Evolutionary conservation across 1,140 invertebrate species (phyloP).

Genomic region (Drosophila kanapiae): DNA sequence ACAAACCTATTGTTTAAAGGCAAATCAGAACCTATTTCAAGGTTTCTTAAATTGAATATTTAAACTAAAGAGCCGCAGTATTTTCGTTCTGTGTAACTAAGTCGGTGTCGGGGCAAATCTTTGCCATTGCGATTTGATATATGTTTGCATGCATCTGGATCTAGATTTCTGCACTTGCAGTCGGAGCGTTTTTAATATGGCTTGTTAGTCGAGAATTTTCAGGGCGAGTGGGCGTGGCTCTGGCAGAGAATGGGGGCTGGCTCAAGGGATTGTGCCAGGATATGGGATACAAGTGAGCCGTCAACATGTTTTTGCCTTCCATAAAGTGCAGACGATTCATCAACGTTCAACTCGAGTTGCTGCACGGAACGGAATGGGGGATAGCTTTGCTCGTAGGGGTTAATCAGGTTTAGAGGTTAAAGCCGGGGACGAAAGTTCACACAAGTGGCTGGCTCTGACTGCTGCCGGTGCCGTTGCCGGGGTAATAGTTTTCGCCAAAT

Average conservation of each 20-base stretch:
- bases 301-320: slow-evolving; percentile 72
- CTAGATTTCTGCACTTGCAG: slow-evolving; percentile 41
- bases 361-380: slow-evolving; percentile 2
- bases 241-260: neutral
- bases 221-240: slow-evolving; percentile 41
- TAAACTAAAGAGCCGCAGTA: neutral
- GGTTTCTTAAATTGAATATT: neutral
- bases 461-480: neutral
- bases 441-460: slow-evolving; percentile 5
- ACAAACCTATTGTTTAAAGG: neutral
- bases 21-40: neutral
- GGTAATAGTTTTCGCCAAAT: slow-evolving; percentile 10
- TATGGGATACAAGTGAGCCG: slow-evolving; percentile 47
- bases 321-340: slow-evolving; percentile 79
- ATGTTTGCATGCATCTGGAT: slow-evolving; percentile 50
- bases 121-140: slow-evolving; percentile 61
- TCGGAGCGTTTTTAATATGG: slow-evolving; percentile 74
- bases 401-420: slow-evolving; percentile 22
- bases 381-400: neutral
- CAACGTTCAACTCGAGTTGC: slow-evolving; percentile 63
- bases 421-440: slow-evolving; percentile 8
- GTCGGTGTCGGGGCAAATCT: slow-evolving; percentile 37
- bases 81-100: slow-evolving; percentile 1
- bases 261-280: slow-evolving; percentile 38
- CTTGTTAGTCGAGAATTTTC: slow-evolving; percentile 71